Evolutionary conservation across 2,113 vertebrate genomes (phyloP).

Genomic region (Bathybates hornii): DNA sequence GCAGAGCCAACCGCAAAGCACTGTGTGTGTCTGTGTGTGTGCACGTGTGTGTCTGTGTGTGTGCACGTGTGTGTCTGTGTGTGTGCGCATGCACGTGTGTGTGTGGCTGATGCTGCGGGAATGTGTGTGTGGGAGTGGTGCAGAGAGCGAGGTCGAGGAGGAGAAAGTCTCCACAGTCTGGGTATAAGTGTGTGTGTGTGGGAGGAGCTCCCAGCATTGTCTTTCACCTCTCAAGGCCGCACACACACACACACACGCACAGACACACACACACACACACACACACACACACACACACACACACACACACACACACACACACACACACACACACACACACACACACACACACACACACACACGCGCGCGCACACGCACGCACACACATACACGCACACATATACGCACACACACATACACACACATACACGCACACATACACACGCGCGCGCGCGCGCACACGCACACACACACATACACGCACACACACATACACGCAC

Average conservation of each 20-base stretch:
- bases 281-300: accelerated
- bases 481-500: accelerated
- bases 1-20: background rate
- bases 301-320: accelerated
- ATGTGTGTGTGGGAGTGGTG: conserved; percentile 38
- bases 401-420: accelerated
- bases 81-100: too few relatives aligned
- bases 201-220: conserved; percentile 44
- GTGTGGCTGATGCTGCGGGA: background rate
- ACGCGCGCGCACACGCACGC: accelerated
- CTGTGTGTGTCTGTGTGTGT: background rate
- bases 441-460: accelerated
- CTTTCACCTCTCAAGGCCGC: conserved; percentile 61
- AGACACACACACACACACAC: accelerated
- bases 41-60: background rate
- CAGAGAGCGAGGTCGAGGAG: conserved; percentile 31
- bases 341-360: accelerated
- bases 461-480: accelerated
- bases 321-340: accelerated
- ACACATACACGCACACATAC: accelerated
- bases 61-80: background rate
- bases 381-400: accelerated
- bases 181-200: conserved; percentile 21
- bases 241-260: too few relatives aligned
- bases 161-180: conserved; percentile 48